Percentiles rank a stretch among this genome's conserved stretches.
phyloP scores from a whole-genome alignment of 1,140 invertebrate genomes.

The Lanistes nyassanus region DNA sequence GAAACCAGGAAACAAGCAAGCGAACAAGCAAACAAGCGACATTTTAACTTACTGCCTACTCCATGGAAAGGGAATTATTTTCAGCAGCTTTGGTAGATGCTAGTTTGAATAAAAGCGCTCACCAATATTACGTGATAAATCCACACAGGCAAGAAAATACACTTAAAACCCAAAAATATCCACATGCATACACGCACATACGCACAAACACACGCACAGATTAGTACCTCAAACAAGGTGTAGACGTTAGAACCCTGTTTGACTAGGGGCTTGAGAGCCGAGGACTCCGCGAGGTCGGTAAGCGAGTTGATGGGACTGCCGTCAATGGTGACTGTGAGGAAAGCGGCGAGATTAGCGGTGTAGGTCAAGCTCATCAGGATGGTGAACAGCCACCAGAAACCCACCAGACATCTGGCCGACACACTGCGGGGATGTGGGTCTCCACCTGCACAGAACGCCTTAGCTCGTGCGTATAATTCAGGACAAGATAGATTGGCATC shows the following conservation, averaged over 20 bases:
- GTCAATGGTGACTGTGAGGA: slow-evolving; percentile 37
- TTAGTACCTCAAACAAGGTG: slow-evolving; percentile 81
- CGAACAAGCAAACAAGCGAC: too few species aligned
- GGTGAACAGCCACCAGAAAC: slow-evolving; percentile 43
- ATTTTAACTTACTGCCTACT: too few species aligned
- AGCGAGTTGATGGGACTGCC: slow-evolving; percentile 39
- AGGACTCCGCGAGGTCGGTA: slow-evolving; percentile 28
- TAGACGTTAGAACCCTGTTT: slow-evolving; percentile 90
- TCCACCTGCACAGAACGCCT: slow-evolving; percentile 64
- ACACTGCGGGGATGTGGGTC: slow-evolving; percentile 69
- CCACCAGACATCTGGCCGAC: slow-evolving; percentile 67
- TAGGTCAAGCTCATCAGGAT: slow-evolving; percentile 40
- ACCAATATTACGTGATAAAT: neutral
- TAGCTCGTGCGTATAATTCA: too few species aligned
- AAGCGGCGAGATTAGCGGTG: slow-evolving; percentile 43
- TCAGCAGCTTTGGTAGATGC: too few species aligned
- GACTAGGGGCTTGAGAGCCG: slow-evolving; percentile 81
- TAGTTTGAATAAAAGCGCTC: too few species aligned
- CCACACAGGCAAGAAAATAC: neutral
- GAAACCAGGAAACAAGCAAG: too few species aligned
- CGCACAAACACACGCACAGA: neutral
- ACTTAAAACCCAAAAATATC: slow-evolving; percentile 1
- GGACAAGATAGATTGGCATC: too few species aligned
- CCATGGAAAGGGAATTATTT: too few species aligned
- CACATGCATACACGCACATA: neutral